Conservation (phyloP, 2,888 invertebrate species). For the Polia nebulosa region DNA sequence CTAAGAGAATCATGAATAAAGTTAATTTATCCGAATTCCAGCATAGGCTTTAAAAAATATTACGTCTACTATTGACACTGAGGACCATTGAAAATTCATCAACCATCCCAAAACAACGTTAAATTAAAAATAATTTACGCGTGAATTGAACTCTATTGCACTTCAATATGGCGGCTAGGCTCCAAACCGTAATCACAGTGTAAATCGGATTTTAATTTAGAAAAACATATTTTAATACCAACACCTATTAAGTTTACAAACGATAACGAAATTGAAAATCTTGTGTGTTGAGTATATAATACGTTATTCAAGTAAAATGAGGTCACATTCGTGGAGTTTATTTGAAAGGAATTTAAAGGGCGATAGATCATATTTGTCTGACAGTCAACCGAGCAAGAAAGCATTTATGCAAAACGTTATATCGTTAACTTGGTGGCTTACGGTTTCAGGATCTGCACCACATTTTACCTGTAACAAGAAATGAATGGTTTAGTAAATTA, state of each 20-base stretch:
- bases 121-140: background rate
- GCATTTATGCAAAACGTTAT: background rate
- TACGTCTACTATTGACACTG: too few relatives aligned
- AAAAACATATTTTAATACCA: constrained; percentile 29
- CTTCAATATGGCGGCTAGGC: background rate
- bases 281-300: constrained; percentile 4
- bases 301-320: constrained; percentile 6
- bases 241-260: constrained; percentile 20
- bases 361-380: constrained; percentile 1
- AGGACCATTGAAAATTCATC: background rate
- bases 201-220: constrained; percentile 9
- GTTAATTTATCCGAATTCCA: too few relatives aligned
- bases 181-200: constrained; percentile 1
- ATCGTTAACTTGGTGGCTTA: background rate
- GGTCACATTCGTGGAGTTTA: constrained; percentile 26
- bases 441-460: background rate
- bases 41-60: too few relatives aligned
- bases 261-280: constrained; percentile 44
- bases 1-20: too few relatives aligned
- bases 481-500: background rate
- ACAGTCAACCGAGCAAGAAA: background rate
- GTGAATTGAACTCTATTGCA: background rate
- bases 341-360: constrained; percentile 13
- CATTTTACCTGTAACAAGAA: constrained; percentile 2
- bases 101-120: background rate